Evolutionary conservation across 1,140 invertebrate genomes (phyloP), one percentile per base, ranked within the genome.

Genomic region (Solenopsis invicta): DNA sequence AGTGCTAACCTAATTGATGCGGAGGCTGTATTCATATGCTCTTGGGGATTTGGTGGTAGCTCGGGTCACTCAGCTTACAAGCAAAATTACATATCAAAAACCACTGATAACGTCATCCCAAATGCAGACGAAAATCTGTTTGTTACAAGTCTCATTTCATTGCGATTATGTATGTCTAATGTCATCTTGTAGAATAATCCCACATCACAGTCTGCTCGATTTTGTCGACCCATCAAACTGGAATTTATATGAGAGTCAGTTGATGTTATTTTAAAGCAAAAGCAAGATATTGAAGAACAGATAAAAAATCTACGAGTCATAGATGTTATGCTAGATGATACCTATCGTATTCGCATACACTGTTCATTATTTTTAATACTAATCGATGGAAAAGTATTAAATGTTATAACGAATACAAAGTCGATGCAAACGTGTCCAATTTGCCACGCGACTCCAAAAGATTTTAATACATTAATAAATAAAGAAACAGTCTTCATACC

Each of bases 41-140:
- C 52, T 10, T 75, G 56, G 41, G 82, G 72, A 18, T 85, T 85
- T 29, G 82, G 76, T n/a, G 52, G 62, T 0, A 72, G 71, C 5
- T 12, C 50, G 1, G 50, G 71, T 29, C 50, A 74, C 12, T 74
- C 50, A 10, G 4, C 29, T 2, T 54, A 74, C n/a, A 18, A 74
- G 37, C 71, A 74, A 74, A 74, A 12, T 0, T 74, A 21, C 24
- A 10, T 2, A 29, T 29, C 2, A 2, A 29, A 29, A 29, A 29
- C 29, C 29, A 29, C 2, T 29, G 29, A 29, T 1, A 29, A 29
- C 29, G 29, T 29, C 29, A 29, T 29, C 29, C 29, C 41, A 24
- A 62, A 29, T 29, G 29, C 29, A 0, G 48, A 69, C n/a, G 12
- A 41, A 67, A 69, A 16, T 81, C 0, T 67, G 64, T 24, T 67